A percentile compares a stretch with the other conserved stretches of the same genome.
These are phyloP conservation scores for Hydrotaea cyrtoneurina DNA, from an alignment of 2,888 invertebrate genomes.

Conservation along the genomic window DNA sequence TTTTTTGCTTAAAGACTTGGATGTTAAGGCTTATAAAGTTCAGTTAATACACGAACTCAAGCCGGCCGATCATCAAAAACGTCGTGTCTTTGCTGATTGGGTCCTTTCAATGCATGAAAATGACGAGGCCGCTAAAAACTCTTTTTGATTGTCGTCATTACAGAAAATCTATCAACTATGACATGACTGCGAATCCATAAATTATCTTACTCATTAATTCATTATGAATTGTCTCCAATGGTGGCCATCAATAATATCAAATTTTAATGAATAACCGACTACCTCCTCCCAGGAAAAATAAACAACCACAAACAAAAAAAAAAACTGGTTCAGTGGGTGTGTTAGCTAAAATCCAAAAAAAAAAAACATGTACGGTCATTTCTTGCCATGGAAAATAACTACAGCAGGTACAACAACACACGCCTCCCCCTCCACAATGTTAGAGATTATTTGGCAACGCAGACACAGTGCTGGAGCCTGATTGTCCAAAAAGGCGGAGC, in stretches of 20 bases:
- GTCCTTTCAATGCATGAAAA: too few relatives aligned
- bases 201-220: too few relatives aligned
- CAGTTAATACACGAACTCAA: too few relatives aligned
- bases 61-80: too few relatives aligned
- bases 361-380: background rate
- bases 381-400: constrained; percentile 49
- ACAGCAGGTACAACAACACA: constrained; percentile 46
- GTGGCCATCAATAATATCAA: background rate
- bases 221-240: constrained; percentile 17
- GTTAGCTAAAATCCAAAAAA: constrained; percentile 38
- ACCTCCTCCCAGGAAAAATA: constrained; percentile 8
- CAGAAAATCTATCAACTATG: too few relatives aligned
- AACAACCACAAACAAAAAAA: constrained; percentile 48
- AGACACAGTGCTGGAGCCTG: background rate
- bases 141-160: too few relatives aligned
- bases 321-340: constrained; percentile 55
- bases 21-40: too few relatives aligned
- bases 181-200: too few relatives aligned
- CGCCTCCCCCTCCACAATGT: background rate
- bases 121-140: too few relatives aligned
- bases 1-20: too few relatives aligned
- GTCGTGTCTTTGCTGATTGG: too few relatives aligned
- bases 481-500: constrained; percentile 65
- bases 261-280: background rate
- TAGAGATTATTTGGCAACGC: background rate